Evolutionary conservation across 2,797 vertebrate species (phyloP), one percentile per base, ranked within the genome.

Genomic region (Myotis myotis): DNA sequence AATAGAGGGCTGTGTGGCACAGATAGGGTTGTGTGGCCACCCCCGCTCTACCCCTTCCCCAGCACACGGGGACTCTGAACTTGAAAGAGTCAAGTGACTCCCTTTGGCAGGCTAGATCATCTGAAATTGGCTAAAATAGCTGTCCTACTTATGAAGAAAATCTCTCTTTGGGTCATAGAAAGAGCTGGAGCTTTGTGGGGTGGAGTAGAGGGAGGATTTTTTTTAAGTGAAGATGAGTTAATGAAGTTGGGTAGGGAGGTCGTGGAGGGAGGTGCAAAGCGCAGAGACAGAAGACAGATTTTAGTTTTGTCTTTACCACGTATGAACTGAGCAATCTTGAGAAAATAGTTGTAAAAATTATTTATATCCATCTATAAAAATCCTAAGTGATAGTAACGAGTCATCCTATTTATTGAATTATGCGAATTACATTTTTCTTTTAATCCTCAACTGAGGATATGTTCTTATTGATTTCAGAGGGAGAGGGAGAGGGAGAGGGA

Each of bases 51-150:
- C 15, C 30, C 30, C 8, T 41, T 81, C 82, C 23, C 74, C 51
- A 53, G 68, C 60, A 81, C 75, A 70, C 2, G 28, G 9, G 25
- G 44, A 30, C 83, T 86, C 30, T 92, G 92, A 85, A 87, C 49
- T 83, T 90, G 30, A 49, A 74, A 92, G 85, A 92, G n/a, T 94
- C 94, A 89, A 66, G 80, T 85, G 53, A 81, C 80, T 85, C 47
- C 36, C 8, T 85, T 79, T 89, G 95, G 87, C 83, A 93, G 62
- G 9, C 6, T 47, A 15, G 49, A 23, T 44, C 60, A 62, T 87
- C 68, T 85, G 81, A 87, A 87, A 90, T 28, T 79, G 85, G 81
- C 84, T 71, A 33, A 47, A 57, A 93, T 60, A 79, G 33, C 72
- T 79, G 57, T 79, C 68, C 84, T 82, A 36, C 25, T 92, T 71